phyloP scores from a whole-genome alignment of 2,113 vertebrate species.

The Thalassoma bifasciatum region DNA sequence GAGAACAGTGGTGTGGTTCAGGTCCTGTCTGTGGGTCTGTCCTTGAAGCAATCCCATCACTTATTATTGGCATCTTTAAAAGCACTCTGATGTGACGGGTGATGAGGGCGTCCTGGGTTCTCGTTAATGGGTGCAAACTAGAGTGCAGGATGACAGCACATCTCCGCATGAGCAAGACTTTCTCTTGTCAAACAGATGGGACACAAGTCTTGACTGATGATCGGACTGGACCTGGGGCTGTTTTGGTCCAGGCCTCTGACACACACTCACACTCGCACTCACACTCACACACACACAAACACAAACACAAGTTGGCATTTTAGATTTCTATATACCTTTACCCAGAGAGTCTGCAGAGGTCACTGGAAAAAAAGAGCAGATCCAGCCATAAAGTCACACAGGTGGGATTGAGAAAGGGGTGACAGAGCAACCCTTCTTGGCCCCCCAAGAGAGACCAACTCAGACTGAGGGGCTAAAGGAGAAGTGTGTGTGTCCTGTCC shows the following conservation, averaged over 20 bases:
- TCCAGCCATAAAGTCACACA: conserved; percentile 10
- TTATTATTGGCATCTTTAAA: conserved; percentile 50
- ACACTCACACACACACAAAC: background rate
- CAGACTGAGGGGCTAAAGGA: conserved; percentile 45
- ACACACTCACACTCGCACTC: background rate
- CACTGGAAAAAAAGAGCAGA: conserved; percentile 6
- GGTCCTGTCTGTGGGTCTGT: conserved; percentile 45
- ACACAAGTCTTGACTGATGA: conserved; percentile 58
- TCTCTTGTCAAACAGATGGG: conserved; percentile 64
- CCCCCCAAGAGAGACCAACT: conserved; percentile 33
- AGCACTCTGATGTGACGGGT: conserved; percentile 46
- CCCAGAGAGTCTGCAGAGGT: conserved; percentile 34
- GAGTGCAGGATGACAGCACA: conserved; percentile 50
- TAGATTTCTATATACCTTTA: conserved; percentile 28
- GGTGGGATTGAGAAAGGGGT: conserved; percentile 39
- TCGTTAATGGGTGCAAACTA: conserved; percentile 58
- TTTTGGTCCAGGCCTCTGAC: conserved; percentile 4
- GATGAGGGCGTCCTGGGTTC: conserved; percentile 43
- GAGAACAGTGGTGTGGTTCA: conserved; percentile 26
- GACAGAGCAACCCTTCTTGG: conserved; percentile 35
- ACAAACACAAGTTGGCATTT: background rate
- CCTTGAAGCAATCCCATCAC: conserved; percentile 56
- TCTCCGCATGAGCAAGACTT: conserved; percentile 42
- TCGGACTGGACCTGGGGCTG: conserved; percentile 52
- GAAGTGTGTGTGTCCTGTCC: conserved; percentile 52